Conservation (phyloP, 2,797 vertebrate genomes). For the Miichthys miiuy region DNA sequence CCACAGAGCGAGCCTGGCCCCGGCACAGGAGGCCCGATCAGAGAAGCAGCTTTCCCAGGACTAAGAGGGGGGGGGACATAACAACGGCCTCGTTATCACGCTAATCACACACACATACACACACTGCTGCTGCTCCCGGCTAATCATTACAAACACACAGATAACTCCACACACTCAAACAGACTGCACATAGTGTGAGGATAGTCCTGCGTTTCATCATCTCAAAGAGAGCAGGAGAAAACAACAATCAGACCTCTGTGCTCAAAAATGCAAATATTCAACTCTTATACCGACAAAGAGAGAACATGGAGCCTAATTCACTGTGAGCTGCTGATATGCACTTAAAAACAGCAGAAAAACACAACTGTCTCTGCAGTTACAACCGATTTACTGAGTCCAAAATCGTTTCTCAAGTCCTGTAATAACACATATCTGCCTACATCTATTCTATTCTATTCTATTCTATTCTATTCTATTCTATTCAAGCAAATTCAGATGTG, state of each 20-base stretch:
- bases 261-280: conserved; percentile 37
- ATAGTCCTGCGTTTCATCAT: conserved; percentile 59
- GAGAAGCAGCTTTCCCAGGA: conserved; percentile 83
- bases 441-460: conserved; percentile 16
- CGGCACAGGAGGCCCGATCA: conserved; percentile 42
- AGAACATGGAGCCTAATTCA: background rate
- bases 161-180: conserved; percentile 79
- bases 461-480: conserved; percentile 32
- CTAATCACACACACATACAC: conserved; percentile 62
- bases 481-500: conserved; percentile 40
- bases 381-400: background rate
- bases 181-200: conserved; percentile 58
- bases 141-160: conserved; percentile 82
- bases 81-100: conserved; percentile 76
- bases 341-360: background rate
- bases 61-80: conserved; percentile 44
- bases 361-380: background rate
- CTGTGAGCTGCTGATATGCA: background rate
- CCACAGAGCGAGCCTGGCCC: conserved; percentile 47
- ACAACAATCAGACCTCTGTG: conserved; percentile 70
- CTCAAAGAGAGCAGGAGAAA: conserved; percentile 38
- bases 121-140: conserved; percentile 61
- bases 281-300: background rate
- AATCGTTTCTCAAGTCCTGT: background rate
- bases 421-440: background rate